These are phyloP conservation scores for Heterocephalus glaber DNA, from an alignment of 2,113 vertebrate genomes.

Conservation along the genomic window DNA sequence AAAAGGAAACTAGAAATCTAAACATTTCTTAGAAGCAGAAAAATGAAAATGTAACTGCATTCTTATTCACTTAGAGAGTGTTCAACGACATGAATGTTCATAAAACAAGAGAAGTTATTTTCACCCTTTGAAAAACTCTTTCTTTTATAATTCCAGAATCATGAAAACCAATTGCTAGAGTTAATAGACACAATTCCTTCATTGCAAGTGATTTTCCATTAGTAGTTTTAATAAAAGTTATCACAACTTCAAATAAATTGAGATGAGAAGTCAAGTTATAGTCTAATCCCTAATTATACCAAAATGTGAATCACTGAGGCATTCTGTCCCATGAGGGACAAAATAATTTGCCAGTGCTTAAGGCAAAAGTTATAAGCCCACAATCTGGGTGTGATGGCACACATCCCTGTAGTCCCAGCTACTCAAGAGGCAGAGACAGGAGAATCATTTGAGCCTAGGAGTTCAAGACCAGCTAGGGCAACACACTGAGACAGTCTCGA, in stretches of 20 bases:
- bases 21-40: slow-evolving; percentile 54
- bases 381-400: neutral
- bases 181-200: slow-evolving; percentile 33
- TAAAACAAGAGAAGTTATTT: slow-evolving; percentile 38
- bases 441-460: neutral
- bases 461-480: neutral
- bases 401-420: neutral
- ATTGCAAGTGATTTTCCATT: slow-evolving; percentile 3
- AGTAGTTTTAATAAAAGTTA: slow-evolving; percentile 52
- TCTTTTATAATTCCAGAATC: slow-evolving; percentile 41
- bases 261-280: neutral
- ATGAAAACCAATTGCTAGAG: slow-evolving; percentile 33
- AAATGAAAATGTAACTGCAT: slow-evolving; percentile 14
- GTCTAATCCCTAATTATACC: neutral
- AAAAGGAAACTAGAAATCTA: slow-evolving; percentile 29
- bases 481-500: neutral
- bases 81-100: slow-evolving; percentile 5
- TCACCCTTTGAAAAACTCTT: slow-evolving; percentile 49
- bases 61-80: slow-evolving; percentile 5
- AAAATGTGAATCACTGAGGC: neutral
- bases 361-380: neutral
- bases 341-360: neutral
- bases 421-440: neutral
- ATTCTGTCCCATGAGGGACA: neutral
- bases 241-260: slow-evolving; percentile 39